phyloP scores from a whole-genome alignment of 2,113 vertebrate genomes.

The Solea senegalensis region DNA sequence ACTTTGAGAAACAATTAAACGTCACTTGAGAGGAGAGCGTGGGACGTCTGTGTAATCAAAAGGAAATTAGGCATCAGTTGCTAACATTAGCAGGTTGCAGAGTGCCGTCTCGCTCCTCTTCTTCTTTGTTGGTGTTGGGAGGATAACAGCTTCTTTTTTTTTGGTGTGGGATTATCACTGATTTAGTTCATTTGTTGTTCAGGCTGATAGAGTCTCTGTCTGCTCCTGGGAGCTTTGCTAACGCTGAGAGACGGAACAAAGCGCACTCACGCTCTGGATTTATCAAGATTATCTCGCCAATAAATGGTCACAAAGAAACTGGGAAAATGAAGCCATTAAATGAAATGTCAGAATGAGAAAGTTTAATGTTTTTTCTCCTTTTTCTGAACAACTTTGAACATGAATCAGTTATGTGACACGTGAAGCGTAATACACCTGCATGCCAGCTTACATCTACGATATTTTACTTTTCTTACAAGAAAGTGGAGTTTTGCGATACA shows the following conservation, averaged over 20 bases:
- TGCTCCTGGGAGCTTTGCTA: constrained; percentile 57
- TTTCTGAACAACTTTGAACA: not conserved
- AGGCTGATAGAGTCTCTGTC: constrained; percentile 39
- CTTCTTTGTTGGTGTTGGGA: constrained; percentile 46
- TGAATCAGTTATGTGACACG: not conserved
- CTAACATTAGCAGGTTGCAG: constrained; percentile 73
- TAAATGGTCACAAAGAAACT: constrained; percentile 38
- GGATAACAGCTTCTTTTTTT: constrained; percentile 22
- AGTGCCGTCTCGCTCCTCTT: constrained; percentile 45
- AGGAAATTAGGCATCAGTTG: constrained; percentile 76
- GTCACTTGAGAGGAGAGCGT: constrained; percentile 79
- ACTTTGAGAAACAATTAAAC: constrained; percentile 79
- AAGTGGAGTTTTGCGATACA: no score
- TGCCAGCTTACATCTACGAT: no score
- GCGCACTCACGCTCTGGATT: constrained; percentile 8
- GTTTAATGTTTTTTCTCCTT: constrained; percentile 20
- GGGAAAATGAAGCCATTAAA: constrained; percentile 29
- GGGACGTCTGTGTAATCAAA: constrained; percentile 79
- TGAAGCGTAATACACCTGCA: not conserved
- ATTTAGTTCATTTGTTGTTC: constrained; percentile 60
- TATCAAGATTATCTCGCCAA: constrained; percentile 32
- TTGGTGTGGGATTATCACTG: constrained; percentile 46
- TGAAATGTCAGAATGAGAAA: not conserved
- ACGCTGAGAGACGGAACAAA: constrained; percentile 37
- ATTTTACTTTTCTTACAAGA: no score